Evolutionary conservation across 2,797 vertebrate genomes (phyloP).

Genomic region (Onychomys torridus): DNA sequence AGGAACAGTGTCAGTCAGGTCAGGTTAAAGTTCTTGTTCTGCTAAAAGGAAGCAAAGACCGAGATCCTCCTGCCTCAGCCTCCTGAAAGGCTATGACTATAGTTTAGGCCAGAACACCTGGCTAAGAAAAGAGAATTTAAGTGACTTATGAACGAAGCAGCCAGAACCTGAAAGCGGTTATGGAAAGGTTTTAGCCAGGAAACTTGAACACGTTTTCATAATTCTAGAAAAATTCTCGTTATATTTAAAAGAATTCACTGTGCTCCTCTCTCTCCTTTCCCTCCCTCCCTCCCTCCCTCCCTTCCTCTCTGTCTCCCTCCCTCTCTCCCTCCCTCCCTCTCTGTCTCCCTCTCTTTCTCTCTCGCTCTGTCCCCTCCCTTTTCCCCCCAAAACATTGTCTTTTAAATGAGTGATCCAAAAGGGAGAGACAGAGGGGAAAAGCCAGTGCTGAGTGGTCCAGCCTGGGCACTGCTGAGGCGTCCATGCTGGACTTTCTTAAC

Average conservation of each 20-base stretch:
- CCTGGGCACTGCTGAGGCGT: too few relatives aligned
- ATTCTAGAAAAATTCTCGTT: not conserved
- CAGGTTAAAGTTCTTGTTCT: not conserved
- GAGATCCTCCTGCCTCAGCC: not conserved
- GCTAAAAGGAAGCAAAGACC: not conserved
- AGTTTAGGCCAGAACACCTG: not conserved
- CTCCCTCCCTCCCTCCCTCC: too few relatives aligned
- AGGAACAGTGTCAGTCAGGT: not conserved
- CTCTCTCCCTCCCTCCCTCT: too few relatives aligned
- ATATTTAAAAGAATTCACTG: not conserved
- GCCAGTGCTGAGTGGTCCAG: not conserved
- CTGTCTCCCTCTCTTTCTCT: too few relatives aligned
- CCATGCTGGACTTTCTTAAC: not conserved
- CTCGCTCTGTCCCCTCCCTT: not conserved
- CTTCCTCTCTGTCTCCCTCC: too few relatives aligned
- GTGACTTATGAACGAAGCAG: not conserved
- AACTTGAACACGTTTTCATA: conserved; percentile 19
- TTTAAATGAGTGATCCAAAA: not conserved
- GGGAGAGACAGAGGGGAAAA: not conserved
- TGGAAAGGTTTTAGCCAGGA: not conserved
- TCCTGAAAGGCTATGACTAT: not conserved
- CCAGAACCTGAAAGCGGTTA: not conserved
- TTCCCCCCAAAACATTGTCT: not conserved
- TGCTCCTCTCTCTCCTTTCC: not conserved
- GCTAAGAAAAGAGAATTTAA: not conserved